phyloP scores from a whole-genome alignment of 2,888 invertebrate species.

The Drosophila pseudotalamancana region DNA sequence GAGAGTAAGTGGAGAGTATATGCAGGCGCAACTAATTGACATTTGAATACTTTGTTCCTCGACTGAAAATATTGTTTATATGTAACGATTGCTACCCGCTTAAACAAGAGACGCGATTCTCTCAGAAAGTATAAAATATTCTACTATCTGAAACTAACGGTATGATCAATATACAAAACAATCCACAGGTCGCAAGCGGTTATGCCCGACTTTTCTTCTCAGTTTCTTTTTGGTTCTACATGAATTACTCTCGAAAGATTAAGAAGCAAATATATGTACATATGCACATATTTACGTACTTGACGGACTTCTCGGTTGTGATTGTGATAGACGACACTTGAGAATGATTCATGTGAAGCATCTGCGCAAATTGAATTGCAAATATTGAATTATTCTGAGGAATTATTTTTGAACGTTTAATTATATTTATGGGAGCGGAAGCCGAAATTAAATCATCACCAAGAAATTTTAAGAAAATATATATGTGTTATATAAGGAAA shows the following conservation, averaged over 20 bases:
- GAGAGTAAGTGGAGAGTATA: neutral
- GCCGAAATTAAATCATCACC: constrained; percentile 1
- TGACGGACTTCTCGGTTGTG: constrained; percentile 1
- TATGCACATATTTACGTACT: neutral
- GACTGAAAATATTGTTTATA: neutral
- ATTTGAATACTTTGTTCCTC: neutral
- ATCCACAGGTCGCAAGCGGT: no score
- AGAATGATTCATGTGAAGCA: constrained; percentile 47
- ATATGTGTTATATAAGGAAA: no score
- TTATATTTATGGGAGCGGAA: constrained; percentile 1
- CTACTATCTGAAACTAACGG: no score
- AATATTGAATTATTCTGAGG: constrained; percentile 42
- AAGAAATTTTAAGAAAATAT: neutral
- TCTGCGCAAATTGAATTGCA: constrained; percentile 43
- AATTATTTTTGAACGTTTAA: neutral
- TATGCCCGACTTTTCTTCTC: neutral
- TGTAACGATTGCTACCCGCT: no score
- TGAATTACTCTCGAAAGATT: neutral
- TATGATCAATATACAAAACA: no score
- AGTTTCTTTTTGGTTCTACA: no score
- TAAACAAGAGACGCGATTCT: no score
- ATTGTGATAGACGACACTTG: constrained; percentile 32
- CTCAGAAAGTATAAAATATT: no score
- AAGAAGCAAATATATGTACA: neutral
- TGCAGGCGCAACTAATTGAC: neutral